Evolutionary conservation across 2,113 vertebrate genomes (phyloP), one percentile per base, ranked within the genome.

Genomic region (Cranoglanis bouderius): DNA sequence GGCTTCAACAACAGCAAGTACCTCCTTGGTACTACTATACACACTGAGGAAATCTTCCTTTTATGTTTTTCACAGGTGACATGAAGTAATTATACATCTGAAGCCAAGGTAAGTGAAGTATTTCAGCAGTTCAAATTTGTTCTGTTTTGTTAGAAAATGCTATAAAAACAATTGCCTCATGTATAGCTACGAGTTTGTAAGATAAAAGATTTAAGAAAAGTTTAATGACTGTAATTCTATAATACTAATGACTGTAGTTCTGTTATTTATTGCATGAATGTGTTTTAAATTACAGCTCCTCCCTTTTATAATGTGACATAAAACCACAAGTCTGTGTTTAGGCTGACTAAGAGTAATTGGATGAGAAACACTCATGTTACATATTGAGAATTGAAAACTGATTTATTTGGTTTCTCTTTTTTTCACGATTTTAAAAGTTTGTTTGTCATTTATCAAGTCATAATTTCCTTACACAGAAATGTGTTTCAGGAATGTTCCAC

Each of bases 61-160:
- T 88, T 53, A 29, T 2, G 12, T 61, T 57, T 38, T 65, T 46
- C n/a, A 46, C 49, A 70, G 26, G 32, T 81, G 59, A 43, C 63
- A 53, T 67, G 32, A 55, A 80, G 16, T 85, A 51, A 70, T 72
- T n/a, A 55, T 9, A 19, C 13, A n/a, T 55, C 43, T 59, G 26
- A 72, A 53, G 10, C 32, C 16, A 70, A 89, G 88, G 88, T 89
- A 89, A 85, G 83, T 43, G 26, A 88, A 49, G 13, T 63, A 75
- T 49, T 49, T 49, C n/a, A 70, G 9, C 29, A 29, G 49, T 59
- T 35, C 1, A 63, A 14, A 21, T 84, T 26, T 14, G 12, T 21
- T 67, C 32, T 53, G 43, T 82, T 59, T 87, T 70, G 63, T 32
- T 29, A 40, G 29, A 35, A 74, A 83, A 84, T 46, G 29, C 35